Base-by-base conservation (phyloP, 2,888 invertebrate genomes). In the Eristalis intricaria region DNA sequence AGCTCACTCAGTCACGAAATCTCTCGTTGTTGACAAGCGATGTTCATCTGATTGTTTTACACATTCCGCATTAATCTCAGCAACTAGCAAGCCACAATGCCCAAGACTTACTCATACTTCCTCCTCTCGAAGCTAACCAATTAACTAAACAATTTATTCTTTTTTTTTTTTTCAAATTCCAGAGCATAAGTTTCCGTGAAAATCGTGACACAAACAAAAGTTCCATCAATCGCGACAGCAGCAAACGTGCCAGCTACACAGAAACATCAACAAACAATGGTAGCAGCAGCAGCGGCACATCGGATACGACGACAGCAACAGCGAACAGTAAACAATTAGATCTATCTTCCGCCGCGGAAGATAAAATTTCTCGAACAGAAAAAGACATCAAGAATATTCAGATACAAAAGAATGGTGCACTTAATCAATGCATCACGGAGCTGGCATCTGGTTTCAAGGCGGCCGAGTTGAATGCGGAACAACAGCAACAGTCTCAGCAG, bases 391-490 rank as follows among this genome's bases (percentile, higher is more conserved):
- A 91, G 70, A 90, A 90, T 65, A 90, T 90, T 69, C 90, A 91
- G 88, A 90, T 90, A 76, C 90, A 91, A 82, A 91, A 91, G 69
- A 91, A 93, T 89, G 93, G 93, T 40, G 93, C 93, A 23, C 90
- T 93, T 66, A 93, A 93, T 90, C 96, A 96, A 92, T 96, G 96
- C 91, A 95, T 96, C 89, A 96, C 95, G 90, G 96, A 96, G 91
- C 93, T 96, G 89, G 96, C 96, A 56, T 93, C 94, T n/a, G 94
- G 94, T 70, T 93, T 92, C 70, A 91, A 94, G 90, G 92, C 94
- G 88, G 94, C 94, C 83, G 94, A 94, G 91, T 94, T 94, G 91
- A 92, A 94, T 89, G 93, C 94, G 26, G 93, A 93, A 90, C 79
- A 89, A 87, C 79, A 84, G 76, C 90, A 87, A 82, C 78, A 85